phyloP scores from a whole-genome alignment of 2,888 invertebrate species.

The Siphonodentalium dalli region DNA sequence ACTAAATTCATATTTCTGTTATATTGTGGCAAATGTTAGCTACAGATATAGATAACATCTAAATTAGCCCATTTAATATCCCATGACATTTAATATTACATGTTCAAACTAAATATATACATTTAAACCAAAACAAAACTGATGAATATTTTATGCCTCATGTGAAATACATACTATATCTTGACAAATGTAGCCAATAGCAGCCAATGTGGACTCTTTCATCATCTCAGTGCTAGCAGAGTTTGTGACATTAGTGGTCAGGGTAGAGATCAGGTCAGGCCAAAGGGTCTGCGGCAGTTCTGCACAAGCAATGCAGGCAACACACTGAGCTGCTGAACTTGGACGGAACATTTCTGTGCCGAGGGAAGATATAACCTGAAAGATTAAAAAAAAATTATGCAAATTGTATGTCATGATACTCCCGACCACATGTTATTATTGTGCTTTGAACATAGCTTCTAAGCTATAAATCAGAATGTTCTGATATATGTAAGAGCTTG shows the following conservation, averaged over 20 bases:
- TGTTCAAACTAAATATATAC: too few relatives aligned
- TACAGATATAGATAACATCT: too few relatives aligned
- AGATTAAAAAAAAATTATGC: constrained; percentile 33
- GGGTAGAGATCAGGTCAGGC: constrained; percentile 84
- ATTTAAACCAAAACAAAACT: background rate
- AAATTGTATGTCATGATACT: too few relatives aligned
- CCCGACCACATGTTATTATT: too few relatives aligned
- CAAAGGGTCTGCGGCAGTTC: constrained; percentile 93
- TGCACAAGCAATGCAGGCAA: constrained; percentile 96
- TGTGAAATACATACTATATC: constrained; percentile 80
- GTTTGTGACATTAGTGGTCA: constrained; percentile 91
- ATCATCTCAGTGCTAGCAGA: constrained; percentile 84
- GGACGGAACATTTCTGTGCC: constrained; percentile 95
- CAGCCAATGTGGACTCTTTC: constrained; percentile 95
- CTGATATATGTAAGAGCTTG: too few relatives aligned
- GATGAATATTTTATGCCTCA: background rate
- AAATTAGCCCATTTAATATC: too few relatives aligned
- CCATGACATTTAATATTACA: too few relatives aligned
- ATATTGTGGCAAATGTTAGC: too few relatives aligned
- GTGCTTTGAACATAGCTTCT: too few relatives aligned
- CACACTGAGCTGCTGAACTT: constrained; percentile 98
- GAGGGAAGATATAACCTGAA: constrained; percentile 86
- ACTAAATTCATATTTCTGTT: too few relatives aligned
- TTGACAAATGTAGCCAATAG: constrained; percentile 98
- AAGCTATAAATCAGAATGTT: too few relatives aligned